Conservation (phyloP, 2,888 invertebrate genomes). For the Tigriopus californicus region DNA sequence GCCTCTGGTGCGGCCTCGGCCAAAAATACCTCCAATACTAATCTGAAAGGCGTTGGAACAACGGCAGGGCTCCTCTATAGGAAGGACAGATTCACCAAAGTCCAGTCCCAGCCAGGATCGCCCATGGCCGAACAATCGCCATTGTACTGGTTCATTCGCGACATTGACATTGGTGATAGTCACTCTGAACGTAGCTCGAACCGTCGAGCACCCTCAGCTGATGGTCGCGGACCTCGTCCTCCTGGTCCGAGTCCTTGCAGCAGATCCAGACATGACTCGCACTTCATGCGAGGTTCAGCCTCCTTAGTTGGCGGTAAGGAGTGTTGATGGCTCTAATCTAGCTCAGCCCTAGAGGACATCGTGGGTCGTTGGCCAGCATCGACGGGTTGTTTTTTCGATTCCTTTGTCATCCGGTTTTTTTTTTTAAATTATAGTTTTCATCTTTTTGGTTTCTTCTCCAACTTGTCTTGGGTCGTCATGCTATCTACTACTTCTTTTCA, state of each 20-base stretch:
- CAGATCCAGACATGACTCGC: conserved; percentile 12
- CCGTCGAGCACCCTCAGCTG: neutral
- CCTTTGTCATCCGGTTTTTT: neutral
- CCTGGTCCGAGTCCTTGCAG: conserved; percentile 4
- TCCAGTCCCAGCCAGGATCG: conserved; percentile 1
- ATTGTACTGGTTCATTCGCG: conserved; percentile 8
- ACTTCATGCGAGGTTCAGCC: neutral
- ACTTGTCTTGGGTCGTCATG: neutral
- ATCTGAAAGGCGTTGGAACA: too few relatives aligned
- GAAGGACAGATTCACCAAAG: neutral
- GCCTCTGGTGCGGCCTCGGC: too few relatives aligned
- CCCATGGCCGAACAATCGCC: conserved; percentile 9
- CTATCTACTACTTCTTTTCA: neutral
- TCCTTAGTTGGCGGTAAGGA: too few relatives aligned
- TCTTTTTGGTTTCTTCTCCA: neutral
- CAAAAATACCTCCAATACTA: too few relatives aligned
- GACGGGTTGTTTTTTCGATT: neutral
- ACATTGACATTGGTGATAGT: conserved; percentile 14
- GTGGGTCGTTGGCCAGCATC: neutral
- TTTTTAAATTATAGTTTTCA: neutral
- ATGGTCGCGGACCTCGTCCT: neutral
- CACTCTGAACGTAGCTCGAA: neutral
- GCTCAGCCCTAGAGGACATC: neutral
- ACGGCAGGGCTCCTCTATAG: neutral
- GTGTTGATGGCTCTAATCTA: neutral